Base-by-base conservation (phyloP, 1,140 invertebrate genomes). In the Nymphalis io region DNA sequence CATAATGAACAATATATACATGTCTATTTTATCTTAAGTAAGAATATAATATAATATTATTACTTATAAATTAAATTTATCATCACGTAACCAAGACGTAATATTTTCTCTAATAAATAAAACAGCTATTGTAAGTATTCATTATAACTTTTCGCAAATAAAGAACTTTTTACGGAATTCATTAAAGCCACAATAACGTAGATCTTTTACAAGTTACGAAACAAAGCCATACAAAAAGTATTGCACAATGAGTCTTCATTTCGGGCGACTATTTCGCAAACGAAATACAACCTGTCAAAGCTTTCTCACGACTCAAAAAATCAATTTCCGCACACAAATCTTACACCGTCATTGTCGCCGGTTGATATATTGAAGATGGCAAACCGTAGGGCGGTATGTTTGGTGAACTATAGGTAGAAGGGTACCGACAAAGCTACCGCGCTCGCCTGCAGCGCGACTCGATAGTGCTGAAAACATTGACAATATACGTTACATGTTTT, bases 291-390 rank as follows among this genome's bases (percentile, higher is more conserved):
- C 81, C 83, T 87, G 86, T 87, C 87, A 87, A 86, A 84, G 80
- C 78, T 84, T 89, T 89, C 88, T 84, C 89, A 90, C 85, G 87
- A 70, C 55, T 80, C 71, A 85, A 90, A 89, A 91, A 90, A 88
- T 86, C 85, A 85, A 90, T 91, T 91, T 91, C 89, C 89, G 89
- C 85, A 91, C 84, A 91, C 89, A 89, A 90, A 89, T 87, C 82
- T 82, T 76, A 79, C 82, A 42, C 53, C 67, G 87, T 89, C 85
- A 90, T 91, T 91, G 89, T 91, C 80, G 80, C 70, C 64, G 62
- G 51, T 81, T 85, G 85, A 88, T 85, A 84, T 89, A 91, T 89
- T 87, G 78, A 55, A 78, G 75, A 79, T 84, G 74, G 78, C 46
- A 21, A 51, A 72, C 77, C 79, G 79, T 81, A 81, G 75, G 77